Evolutionary conservation across 1,140 invertebrate species (phyloP), one percentile per base, ranked within the genome.

Genomic region (Drosophila gunungcola): DNA sequence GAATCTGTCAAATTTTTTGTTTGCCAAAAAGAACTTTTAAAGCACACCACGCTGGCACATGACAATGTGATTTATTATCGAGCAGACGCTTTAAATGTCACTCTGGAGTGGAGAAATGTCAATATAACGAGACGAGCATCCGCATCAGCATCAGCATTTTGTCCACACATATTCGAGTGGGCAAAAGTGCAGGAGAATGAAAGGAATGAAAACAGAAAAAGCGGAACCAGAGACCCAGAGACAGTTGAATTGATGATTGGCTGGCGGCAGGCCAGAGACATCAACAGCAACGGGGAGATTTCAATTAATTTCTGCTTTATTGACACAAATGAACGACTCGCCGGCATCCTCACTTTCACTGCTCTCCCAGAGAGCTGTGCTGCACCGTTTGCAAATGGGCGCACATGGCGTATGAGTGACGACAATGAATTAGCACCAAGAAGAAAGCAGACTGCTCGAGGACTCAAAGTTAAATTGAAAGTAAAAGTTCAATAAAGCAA

Each of bases 401-500:
- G 34, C 70, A 86, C 63, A 61, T 57, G 75, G 78, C 82, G 83
- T 82, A 86, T 79, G 79, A 79, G 83, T 63, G 61, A 82, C 54
- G 76, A 63, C 80, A 80, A 73, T 68, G 80, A 89, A 73, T 88
- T 89, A 84, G 84, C 80, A 52, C 42, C 16, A 1, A 69, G 69
- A 60, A 53, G 38, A 56, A 34, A 56, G 54, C 38, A 41, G 41
- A 29, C 58, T 54, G 70, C 70, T 38, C 69, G 57, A 62, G 72
- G 80, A 69, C 75, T 63, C 52, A 82, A 88, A 88, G 83, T 88
- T 89, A 84, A 89, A 89, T 88, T 83, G 84, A 89, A 88, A 89
- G 84, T 89, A 80, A 88, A 88, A 88, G 83, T 88, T 88, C 75
- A 86, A 86, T 88, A 86, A 76, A 75, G 83, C 79, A 79, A 76